These are phyloP conservation scores for Nannoperca australis DNA, from an alignment of 2,797 vertebrate genomes.

Conservation along the genomic window DNA sequence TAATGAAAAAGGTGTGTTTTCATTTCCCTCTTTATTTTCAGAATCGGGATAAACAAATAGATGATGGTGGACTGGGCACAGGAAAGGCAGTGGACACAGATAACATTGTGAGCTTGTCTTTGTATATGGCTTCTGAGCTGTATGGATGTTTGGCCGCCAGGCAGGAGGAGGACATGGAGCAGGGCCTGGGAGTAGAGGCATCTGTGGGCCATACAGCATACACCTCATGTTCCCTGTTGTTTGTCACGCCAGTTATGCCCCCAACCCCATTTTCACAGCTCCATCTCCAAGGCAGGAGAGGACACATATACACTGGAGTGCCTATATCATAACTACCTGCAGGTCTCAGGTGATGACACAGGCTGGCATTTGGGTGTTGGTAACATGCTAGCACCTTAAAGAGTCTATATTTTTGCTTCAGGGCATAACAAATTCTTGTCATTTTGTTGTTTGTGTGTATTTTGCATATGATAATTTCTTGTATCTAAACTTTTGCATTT, in stretches of 20 bases:
- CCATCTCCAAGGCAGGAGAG: slow-evolving; percentile 31
- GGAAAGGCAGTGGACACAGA: slow-evolving; percentile 53
- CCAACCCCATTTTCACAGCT: slow-evolving; percentile 38
- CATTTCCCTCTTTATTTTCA: slow-evolving; percentile 80
- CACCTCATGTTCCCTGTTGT: slow-evolving; percentile 44
- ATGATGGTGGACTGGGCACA: slow-evolving; percentile 64
- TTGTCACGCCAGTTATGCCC: slow-evolving; percentile 33
- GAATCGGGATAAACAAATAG: slow-evolving; percentile 80
- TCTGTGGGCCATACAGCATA: slow-evolving; percentile 41
- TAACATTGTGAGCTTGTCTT: slow-evolving; percentile 53
- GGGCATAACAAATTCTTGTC: slow-evolving; percentile 30
- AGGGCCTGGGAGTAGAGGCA: slow-evolving; percentile 50
- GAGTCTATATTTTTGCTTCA: slow-evolving; percentile 38
- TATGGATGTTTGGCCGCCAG: slow-evolving; percentile 52
- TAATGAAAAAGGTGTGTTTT: slow-evolving; percentile 84
- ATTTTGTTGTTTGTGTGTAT: slow-evolving; percentile 29
- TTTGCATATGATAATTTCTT: slow-evolving; percentile 16
- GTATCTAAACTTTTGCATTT: slow-evolving; percentile 26
- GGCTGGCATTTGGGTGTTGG: slow-evolving; percentile 17
- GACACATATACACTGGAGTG: slow-evolving; percentile 49
- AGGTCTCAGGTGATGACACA: slow-evolving; percentile 45
- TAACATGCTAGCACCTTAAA: slow-evolving; percentile 36
- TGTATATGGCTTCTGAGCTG: slow-evolving; percentile 49
- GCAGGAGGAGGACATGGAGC: slow-evolving; percentile 40
- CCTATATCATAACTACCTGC: slow-evolving; percentile 56